Conservation (phyloP, 2,113 vertebrate genomes). For the Ammospiza caudacuta region DNA sequence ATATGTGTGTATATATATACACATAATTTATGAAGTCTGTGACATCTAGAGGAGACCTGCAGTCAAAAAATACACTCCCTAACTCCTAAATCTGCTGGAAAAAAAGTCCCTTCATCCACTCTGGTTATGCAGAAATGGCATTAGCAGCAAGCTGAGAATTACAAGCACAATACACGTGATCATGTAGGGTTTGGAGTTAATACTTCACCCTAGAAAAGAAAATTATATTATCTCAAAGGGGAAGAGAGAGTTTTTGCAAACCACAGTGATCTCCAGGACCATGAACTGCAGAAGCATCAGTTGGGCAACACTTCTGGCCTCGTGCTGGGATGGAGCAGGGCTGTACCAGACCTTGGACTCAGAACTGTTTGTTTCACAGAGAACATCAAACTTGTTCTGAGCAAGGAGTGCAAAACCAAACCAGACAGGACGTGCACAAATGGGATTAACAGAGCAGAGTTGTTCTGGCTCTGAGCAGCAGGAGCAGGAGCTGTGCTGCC, state of each 20-base stretch:
- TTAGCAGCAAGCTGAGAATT: not conserved
- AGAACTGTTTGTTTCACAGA: not conserved
- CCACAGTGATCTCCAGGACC: not conserved
- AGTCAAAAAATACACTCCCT: not conserved
- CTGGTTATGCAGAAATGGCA: not conserved
- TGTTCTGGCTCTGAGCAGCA: not conserved
- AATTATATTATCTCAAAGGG: not conserved
- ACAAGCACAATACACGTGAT: accelerated
- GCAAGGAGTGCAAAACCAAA: not conserved
- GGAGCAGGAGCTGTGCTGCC: not conserved
- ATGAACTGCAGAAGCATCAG: not conserved
- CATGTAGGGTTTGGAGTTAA: not conserved
- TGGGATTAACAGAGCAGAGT: not conserved
- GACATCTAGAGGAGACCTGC: not conserved
- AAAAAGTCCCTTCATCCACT: not conserved
- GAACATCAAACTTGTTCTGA: not conserved
- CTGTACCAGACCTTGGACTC: slow-evolving; percentile 22
- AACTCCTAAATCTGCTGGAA: not conserved
- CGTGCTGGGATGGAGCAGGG: accelerated
- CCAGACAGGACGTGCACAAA: accelerated
- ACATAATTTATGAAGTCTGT: not conserved
- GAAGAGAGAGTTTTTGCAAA: not conserved
- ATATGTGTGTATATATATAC: no score
- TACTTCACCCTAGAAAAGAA: not conserved
- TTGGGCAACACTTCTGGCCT: not conserved